A percentile compares a stretch with the other conserved stretches of the same genome.
Conservation (phyloP, 2,888 invertebrate genomes). For the Invenusta paracnida region DNA sequence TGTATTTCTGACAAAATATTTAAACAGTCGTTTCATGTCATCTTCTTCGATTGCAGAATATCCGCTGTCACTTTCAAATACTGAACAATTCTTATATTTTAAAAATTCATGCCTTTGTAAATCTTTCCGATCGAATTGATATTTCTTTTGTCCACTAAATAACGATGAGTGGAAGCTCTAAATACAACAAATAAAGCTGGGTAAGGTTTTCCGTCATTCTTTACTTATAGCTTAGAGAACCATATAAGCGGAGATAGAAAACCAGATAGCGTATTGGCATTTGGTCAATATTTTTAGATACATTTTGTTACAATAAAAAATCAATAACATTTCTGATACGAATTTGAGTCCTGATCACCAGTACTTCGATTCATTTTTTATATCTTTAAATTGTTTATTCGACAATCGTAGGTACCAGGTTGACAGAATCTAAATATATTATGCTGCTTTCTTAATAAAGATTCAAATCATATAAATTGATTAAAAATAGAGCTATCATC, state of each 20-base stretch:
- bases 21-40: conserved; percentile 18
- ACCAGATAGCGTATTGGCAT: conserved; percentile 2
- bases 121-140: neutral
- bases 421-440: conserved; percentile 1
- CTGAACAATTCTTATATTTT: conserved; percentile 1
- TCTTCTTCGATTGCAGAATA: conserved; percentile 13
- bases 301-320: conserved; percentile 16
- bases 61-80: conserved; percentile 11
- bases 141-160: conserved; percentile 25
- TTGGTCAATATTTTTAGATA: conserved; percentile 25
- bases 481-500: conserved; percentile 18
- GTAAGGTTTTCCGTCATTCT: neutral
- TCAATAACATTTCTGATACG: neutral
- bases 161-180: conserved; percentile 21
- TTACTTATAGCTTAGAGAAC: conserved; percentile 21
- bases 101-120: conserved; percentile 10
- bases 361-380: conserved; percentile 8
- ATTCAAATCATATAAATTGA: conserved; percentile 1
- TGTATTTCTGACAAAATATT: conserved; percentile 18
- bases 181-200: conserved; percentile 14
- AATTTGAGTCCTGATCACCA: conserved; percentile 7
- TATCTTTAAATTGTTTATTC: neutral
- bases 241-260: conserved; percentile 15
- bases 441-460: conserved; percentile 5
- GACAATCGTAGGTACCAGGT: neutral